Evolutionary conservation across 2,888 invertebrate species (phyloP).

Genomic region (Ganaspis brasiliensis): DNA sequence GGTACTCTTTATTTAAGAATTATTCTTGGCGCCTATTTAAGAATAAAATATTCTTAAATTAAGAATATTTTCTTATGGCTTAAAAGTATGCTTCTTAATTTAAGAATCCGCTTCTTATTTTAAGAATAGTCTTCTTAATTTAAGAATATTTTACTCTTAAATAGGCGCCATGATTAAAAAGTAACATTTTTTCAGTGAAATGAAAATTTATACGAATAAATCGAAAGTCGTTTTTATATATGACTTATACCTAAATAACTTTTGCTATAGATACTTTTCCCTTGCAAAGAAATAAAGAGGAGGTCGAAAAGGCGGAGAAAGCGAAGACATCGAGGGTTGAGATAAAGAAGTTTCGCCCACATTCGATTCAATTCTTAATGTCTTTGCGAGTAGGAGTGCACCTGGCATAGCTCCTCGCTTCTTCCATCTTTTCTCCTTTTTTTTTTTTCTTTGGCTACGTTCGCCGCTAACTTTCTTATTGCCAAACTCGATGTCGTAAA

Average conservation of each 20-base stretch:
- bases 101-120: no score
- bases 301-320: conserved; percentile 59
- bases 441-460: conserved; percentile 46
- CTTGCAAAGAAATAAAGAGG: conserved; percentile 63
- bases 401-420: conserved; percentile 60
- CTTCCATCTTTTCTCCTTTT: conserved; percentile 52
- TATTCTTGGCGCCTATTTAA: no score
- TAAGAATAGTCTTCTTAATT: no score
- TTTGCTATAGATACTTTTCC: conserved; percentile 48
- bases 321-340: conserved; percentile 53
- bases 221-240: conserved; percentile 53
- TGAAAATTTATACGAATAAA: conserved; percentile 60
- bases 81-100: no score
- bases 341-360: conserved; percentile 58
- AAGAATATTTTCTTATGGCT: no score
- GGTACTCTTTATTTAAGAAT: no score
- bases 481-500: conserved; percentile 76
- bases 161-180: no score
- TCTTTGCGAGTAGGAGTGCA: conserved; percentile 67
- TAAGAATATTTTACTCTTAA: no score
- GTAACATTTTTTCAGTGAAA: no score
- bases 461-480: conserved; percentile 75
- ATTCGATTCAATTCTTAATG: conserved; percentile 75
- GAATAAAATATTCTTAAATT: no score
- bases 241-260: conserved; percentile 72